Percentiles rank a stretch among this genome's conserved stretches.
Conservation (phyloP, 1,140 invertebrate genomes). For the Plodia interpunctella region DNA sequence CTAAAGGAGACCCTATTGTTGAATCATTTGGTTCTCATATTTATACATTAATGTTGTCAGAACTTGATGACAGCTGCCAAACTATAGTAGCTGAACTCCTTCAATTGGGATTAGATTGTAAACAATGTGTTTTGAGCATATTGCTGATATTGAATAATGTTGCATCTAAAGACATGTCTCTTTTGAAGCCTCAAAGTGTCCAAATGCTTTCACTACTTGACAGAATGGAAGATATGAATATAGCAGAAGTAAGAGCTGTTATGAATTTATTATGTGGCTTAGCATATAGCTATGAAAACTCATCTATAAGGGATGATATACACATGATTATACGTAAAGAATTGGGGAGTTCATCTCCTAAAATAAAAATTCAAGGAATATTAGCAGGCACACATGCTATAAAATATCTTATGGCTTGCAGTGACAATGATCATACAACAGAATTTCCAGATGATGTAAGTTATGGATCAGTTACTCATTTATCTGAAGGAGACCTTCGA, state of each 20-base stretch:
- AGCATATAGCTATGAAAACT: conserved; percentile 65
- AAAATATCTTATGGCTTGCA: conserved; percentile 58
- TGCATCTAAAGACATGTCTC: conserved; percentile 51
- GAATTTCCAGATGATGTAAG: conserved; percentile 45
- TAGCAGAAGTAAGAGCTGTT: conserved; percentile 58
- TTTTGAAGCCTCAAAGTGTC: conserved; percentile 61
- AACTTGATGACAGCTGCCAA: conserved; percentile 52
- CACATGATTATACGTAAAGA: conserved; percentile 73
- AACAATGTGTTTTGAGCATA: conserved; percentile 54
- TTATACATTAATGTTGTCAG: conserved; percentile 59
- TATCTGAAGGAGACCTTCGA: conserved; percentile 54
- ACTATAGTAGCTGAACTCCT: conserved; percentile 58
- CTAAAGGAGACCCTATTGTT: conserved; percentile 46
- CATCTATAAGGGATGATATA: conserved; percentile 67
- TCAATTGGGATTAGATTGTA: conserved; percentile 52
- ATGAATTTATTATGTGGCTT: conserved; percentile 71
- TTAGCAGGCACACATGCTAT: conserved; percentile 66
- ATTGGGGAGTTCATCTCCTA: conserved; percentile 58
- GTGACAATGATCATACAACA: conserved; percentile 32
- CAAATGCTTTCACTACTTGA: conserved; percentile 69
- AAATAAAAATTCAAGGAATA: conserved; percentile 68
- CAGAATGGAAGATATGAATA: conserved; percentile 58
- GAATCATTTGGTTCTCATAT: conserved; percentile 60
- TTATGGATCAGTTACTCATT: conserved; percentile 41
- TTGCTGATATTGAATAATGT: conserved; percentile 64